A percentile compares a stretch with the other conserved stretches of the same genome.
Evolutionary conservation across 2,888 invertebrate species (phyloP).

Genomic region (Latheticus oryzae): DNA sequence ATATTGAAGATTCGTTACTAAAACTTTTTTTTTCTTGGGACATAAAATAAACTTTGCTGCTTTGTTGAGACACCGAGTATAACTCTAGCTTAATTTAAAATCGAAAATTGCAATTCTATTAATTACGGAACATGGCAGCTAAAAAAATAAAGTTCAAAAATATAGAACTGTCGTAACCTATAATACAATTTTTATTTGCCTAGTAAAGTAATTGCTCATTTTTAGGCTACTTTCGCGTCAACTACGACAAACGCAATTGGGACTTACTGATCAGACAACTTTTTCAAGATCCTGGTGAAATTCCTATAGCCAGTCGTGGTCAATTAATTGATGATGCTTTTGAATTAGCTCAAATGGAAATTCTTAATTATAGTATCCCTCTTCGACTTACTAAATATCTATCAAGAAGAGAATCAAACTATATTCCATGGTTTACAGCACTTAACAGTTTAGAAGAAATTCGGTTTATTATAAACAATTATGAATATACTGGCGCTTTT

Average conservation of each 20-base stretch:
- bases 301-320: slow-evolving; percentile 73
- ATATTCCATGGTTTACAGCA: slow-evolving; percentile 75
- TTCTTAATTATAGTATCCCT: slow-evolving; percentile 71
- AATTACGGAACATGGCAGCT: too few relatives aligned
- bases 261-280: slow-evolving; percentile 67
- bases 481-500: slow-evolving; percentile 68
- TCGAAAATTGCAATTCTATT: too few relatives aligned
- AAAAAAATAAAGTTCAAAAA: too few relatives aligned
- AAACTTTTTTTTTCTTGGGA: too few relatives aligned
- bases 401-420: slow-evolving; percentile 72
- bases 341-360: slow-evolving; percentile 72
- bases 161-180: too few relatives aligned
- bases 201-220: background rate
- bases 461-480: slow-evolving; percentile 66
- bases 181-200: background rate
- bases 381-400: slow-evolving; percentile 75
- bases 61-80: too few relatives aligned
- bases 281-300: slow-evolving; percentile 60
- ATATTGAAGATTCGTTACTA: too few relatives aligned
- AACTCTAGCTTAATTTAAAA: too few relatives aligned
- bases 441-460: slow-evolving; percentile 70
- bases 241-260: slow-evolving; percentile 73
- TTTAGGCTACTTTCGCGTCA: slow-evolving; percentile 73
- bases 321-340: slow-evolving; percentile 81
- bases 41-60: too few relatives aligned